Percentiles rank a stretch among this genome's conserved stretches.
phyloP scores from a whole-genome alignment of 2,113 vertebrate species.

The Oreochromis tanganicae region DNA sequence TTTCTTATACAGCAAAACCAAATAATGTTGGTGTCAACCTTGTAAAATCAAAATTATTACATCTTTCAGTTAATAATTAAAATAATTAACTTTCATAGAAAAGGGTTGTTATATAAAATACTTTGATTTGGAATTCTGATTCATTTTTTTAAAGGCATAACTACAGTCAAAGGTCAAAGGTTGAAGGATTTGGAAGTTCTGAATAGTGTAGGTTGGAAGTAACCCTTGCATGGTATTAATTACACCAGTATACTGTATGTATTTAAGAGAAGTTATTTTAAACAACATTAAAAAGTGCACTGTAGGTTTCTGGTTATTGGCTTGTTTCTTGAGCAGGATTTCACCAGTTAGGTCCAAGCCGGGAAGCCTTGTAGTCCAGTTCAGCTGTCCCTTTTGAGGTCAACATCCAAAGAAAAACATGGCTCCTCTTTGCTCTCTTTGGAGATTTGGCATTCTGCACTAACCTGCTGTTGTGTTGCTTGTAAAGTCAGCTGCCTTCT shows the following conservation, averaged over 20 bases:
- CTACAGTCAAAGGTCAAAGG: not conserved
- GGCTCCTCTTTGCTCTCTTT: not conserved
- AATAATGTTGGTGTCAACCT: not conserved
- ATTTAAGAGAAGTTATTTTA: not conserved
- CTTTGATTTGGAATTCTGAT: not conserved
- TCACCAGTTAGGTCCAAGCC: not conserved
- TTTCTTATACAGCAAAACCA: not conserved
- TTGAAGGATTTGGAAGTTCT: not conserved
- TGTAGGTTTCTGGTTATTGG: not conserved
- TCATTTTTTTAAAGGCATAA: not conserved
- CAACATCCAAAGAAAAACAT: not conserved
- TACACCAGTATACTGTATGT: not conserved
- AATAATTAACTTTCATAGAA: not conserved
- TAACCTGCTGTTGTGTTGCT: not conserved
- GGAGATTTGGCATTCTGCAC: not conserved
- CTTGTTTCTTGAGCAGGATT: not conserved
- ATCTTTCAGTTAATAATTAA: not conserved
- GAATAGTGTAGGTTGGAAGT: not conserved
- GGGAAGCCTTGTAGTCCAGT: not conserved
- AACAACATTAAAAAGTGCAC: not conserved
- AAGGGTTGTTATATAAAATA: not conserved
- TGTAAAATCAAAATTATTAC: not conserved
- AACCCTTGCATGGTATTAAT: not conserved
- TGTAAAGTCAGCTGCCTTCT: not conserved
- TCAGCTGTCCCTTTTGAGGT: not conserved